A percentile compares a stretch with the other conserved stretches of the same genome.
These are phyloP conservation scores for Sesamia inferens DNA, from an alignment of 2,888 invertebrate genomes.

Conservation along the genomic window DNA sequence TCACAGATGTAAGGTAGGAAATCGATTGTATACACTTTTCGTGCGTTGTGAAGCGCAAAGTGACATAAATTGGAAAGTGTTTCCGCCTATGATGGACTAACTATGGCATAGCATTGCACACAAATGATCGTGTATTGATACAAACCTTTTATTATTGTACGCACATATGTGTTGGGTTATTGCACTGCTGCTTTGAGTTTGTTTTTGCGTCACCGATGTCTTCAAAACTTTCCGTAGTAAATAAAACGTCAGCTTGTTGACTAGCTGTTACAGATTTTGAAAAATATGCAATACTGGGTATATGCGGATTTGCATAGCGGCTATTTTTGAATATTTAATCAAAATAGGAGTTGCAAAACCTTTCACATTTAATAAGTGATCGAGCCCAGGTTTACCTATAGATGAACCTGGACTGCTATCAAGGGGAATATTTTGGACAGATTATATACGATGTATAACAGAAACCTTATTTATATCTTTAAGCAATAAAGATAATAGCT, in stretches of 20 bases:
- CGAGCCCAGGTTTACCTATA: too few relatives aligned
- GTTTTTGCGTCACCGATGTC: background rate
- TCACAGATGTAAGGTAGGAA: constrained; percentile 32
- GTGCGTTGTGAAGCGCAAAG: constrained; percentile 73
- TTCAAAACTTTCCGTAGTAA: background rate
- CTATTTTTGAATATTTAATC: background rate
- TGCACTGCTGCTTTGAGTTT: constrained; percentile 28
- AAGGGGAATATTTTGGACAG: background rate
- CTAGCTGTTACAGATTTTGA: background rate
- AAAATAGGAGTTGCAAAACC: too few relatives aligned
- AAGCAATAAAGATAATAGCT: too few relatives aligned
- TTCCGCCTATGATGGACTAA: constrained; percentile 80
- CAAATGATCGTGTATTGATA: constrained; percentile 74
- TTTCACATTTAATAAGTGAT: background rate
- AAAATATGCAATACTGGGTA: background rate
- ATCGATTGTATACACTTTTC: constrained; percentile 37
- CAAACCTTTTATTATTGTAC: constrained; percentile 67
- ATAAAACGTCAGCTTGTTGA: background rate
- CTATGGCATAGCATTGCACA: constrained; percentile 70
- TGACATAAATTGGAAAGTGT: constrained; percentile 85
- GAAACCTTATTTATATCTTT: too few relatives aligned
- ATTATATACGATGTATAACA: background rate
- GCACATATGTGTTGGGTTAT: constrained; percentile 43
- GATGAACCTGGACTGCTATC: too few relatives aligned
- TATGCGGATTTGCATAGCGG: too few relatives aligned